These are phyloP conservation scores for Scaptomyza pallida DNA, from an alignment of 1,140 invertebrate species.

Conservation along the genomic window DNA sequence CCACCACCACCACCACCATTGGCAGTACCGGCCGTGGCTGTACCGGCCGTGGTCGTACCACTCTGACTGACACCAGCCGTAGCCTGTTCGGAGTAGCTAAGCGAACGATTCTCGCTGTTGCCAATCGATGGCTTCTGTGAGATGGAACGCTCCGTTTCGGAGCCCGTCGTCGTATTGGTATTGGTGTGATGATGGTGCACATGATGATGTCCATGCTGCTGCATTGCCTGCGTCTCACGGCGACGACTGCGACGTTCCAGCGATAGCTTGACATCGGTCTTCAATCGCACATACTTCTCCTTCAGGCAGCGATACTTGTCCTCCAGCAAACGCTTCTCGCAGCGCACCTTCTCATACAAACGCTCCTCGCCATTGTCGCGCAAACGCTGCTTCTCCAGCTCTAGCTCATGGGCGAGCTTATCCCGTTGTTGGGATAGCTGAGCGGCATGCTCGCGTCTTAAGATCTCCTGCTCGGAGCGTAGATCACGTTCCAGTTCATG, in stretches of 20 bases:
- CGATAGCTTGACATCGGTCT: constrained; percentile 89
- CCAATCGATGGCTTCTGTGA: constrained; percentile 86
- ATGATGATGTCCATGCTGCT: constrained; percentile 26
- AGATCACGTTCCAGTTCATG: constrained; percentile 87
- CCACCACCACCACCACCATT: constrained; percentile 21
- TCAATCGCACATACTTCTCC: constrained; percentile 91
- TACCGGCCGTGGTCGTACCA: background rate
- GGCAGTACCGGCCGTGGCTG: background rate
- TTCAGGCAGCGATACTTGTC: constrained; percentile 92
- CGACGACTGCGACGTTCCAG: constrained; percentile 86
- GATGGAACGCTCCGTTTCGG: constrained; percentile 90
- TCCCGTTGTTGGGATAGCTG: constrained; percentile 87
- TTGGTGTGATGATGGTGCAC: constrained; percentile 15
- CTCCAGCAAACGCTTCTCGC: constrained; percentile 89
- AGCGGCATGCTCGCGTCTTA: constrained; percentile 88
- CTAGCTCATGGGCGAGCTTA: constrained; percentile 87
- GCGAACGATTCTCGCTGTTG: constrained; percentile 77
- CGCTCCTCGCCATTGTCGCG: constrained; percentile 84
- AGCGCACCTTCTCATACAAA: constrained; percentile 88
- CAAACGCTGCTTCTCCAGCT: constrained; percentile 84
- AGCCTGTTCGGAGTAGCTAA: constrained; percentile 70
- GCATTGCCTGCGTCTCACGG: constrained; percentile 85
- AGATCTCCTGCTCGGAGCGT: constrained; percentile 86
- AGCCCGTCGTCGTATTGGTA: constrained; percentile 87
- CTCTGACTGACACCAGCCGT: constrained; percentile 15